Conservation (phyloP, 2,888 invertebrate genomes). For the Zaprionus obscuricornis region DNA sequence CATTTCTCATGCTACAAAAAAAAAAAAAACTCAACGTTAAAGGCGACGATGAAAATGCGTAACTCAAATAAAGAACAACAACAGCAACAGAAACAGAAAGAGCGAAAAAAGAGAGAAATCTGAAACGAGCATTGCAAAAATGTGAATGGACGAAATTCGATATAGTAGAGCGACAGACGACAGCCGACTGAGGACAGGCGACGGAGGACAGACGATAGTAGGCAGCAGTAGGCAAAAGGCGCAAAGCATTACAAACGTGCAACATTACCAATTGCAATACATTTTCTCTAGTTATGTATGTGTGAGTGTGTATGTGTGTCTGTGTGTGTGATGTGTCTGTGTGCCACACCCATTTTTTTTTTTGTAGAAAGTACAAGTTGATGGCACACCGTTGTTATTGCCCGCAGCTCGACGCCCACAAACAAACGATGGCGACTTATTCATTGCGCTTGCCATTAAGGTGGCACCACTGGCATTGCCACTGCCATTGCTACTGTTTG, state of each 20-base stretch:
- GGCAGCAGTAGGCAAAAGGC: conserved; percentile 30
- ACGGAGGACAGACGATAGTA: too few species aligned
- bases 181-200: too few species aligned
- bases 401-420: conserved; percentile 52
- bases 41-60: conserved; percentile 19
- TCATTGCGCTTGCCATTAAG: conserved; percentile 77
- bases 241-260: conserved; percentile 29
- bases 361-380: not conserved
- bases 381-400: conserved; percentile 27
- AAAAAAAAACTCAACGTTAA: too few species aligned
- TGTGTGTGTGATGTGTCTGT: not conserved
- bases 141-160: conserved; percentile 61
- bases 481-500: conserved; percentile 17
- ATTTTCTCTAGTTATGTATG: not conserved
- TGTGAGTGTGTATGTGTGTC: not conserved
- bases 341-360: conserved; percentile 17
- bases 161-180: too few species aligned
- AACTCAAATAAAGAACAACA: conserved; percentile 41
- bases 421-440: conserved; percentile 78
- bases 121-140: conserved; percentile 23
- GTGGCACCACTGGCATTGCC: conserved; percentile 60
- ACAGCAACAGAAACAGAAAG: too few species aligned
- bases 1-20: conserved; percentile 26
- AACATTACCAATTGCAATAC: conserved; percentile 41
- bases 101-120: conserved; percentile 27